Conservation (phyloP, 2,888 invertebrate genomes). For the Azorinus chamasolen region DNA sequence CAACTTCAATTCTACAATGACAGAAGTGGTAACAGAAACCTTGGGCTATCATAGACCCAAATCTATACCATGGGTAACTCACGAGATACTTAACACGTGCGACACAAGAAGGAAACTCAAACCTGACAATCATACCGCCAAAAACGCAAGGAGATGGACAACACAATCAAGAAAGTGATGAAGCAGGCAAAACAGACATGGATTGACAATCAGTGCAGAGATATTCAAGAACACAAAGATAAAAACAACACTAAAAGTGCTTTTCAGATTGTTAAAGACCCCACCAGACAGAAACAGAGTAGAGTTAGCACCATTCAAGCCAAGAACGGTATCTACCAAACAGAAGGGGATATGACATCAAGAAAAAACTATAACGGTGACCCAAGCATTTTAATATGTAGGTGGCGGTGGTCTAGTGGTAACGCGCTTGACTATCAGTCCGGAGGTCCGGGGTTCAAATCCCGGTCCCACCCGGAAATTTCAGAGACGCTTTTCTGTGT, state of each 20-base stretch:
- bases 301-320: not conserved
- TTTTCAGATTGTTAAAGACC: constrained; percentile 26
- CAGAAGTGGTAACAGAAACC: constrained; percentile 9
- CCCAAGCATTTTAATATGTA: constrained; percentile 19
- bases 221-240: constrained; percentile 8
- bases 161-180: constrained; percentile 11
- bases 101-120: constrained; percentile 22
- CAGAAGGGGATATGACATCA: constrained; percentile 2
- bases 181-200: constrained; percentile 16
- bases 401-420: too few species aligned
- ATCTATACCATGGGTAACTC: constrained; percentile 25
- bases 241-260: constrained; percentile 30
- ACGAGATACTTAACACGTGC: constrained; percentile 8
- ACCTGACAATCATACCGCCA: not conserved
- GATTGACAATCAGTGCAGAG: constrained; percentile 17
- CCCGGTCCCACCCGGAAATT: too few species aligned
- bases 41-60: constrained; percentile 3
- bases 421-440: too few species aligned
- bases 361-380: constrained; percentile 24
- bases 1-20: constrained; percentile 2
- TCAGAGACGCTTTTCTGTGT: too few species aligned
- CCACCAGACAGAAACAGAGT: constrained; percentile 17
- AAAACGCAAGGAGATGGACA: constrained; percentile 2
- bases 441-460: too few species aligned
- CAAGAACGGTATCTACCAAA: too few species aligned